A percentile compares a stretch with the other conserved stretches of the same genome.
Evolutionary conservation across 2,888 invertebrate genomes (phyloP).

Genomic region (Lasioglossum figueresi): DNA sequence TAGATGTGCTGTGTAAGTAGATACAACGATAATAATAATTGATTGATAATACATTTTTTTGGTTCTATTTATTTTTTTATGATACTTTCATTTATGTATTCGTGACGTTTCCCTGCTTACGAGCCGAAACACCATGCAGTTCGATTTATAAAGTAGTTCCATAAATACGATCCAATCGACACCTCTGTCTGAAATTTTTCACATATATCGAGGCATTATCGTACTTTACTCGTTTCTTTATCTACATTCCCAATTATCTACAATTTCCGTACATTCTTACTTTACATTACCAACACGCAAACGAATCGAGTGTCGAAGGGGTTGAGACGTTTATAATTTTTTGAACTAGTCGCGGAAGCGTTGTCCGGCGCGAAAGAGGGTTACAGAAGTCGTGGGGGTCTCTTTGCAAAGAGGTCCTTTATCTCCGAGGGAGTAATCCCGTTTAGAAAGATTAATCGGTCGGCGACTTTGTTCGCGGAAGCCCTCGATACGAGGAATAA

Average conservation of each 20-base stretch:
- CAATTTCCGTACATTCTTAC: too few species aligned
- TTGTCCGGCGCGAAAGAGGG: neutral
- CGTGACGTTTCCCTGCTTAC: too few species aligned
- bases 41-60: neutral
- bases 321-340: neutral
- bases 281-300: too few species aligned
- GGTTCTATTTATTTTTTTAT: neutral
- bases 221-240: too few species aligned
- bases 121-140: too few species aligned
- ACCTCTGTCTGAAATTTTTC: too few species aligned
- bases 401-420: constrained; percentile 15
- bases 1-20: neutral
- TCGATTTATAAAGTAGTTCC: too few species aligned
- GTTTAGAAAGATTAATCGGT: constrained; percentile 43
- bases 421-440: constrained; percentile 37
- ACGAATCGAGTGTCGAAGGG: neutral
- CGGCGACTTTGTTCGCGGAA: constrained; percentile 20
- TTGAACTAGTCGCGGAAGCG: neutral
- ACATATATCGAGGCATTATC: too few species aligned
- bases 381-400: neutral
- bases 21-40: neutral
- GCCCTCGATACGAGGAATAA: constrained; percentile 17
- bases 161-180: too few species aligned
- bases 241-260: too few species aligned
- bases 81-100: neutral